Base-by-base conservation (phyloP, 2,797 vertebrate genomes). In the Gymnopithys bicolor region DNA sequence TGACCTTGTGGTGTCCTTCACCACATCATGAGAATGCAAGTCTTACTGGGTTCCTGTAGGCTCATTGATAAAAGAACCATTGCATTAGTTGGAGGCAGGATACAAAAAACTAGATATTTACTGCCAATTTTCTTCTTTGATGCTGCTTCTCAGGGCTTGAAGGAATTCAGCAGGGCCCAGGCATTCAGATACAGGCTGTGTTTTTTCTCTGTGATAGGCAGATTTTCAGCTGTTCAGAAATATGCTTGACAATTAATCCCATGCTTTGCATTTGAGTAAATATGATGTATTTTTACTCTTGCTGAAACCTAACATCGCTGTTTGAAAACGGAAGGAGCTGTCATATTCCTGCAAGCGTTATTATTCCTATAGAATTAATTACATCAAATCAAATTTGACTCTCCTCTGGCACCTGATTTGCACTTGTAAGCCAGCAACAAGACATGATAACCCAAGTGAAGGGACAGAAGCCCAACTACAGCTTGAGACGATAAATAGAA, bases 311-410 rank as follows among this genome's bases (percentile, higher is more conserved):
- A 78, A 30, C 53, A 46, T 78, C 7, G 2, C 64, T 75, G 52
- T 60, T 77, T 64, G 28, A 58, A 94, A 89, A 64, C 0, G 2
- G 75, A 95, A 89, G 49, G 28, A 87, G n/a, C 41, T 93, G 84
- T 83, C 71, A 59, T 45, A 78, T 69, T 95, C 81, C 75, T 85
- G 48, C 53, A 93, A 90, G 52, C 10, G 55, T 87, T 95, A 52
- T 94, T 68, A 80, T 74, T 92, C 79, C 87, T 78, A 24, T 28
- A 52, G 73, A 93, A 91, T 91, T 95, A 85, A 91, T 91, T 91
- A 75, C 35, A 69, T 95, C 43, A 81, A 89, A 93, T 62, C 1
- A 0, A 93, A 87, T 80, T 85, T 90, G 46, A 69, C 48, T 89
- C 15, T 87, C 58, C 62, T 96, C 74, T 92, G 78, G 68, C 62